Conservation (phyloP, 2,113 vertebrate genomes). For the Lepus americanus region DNA sequence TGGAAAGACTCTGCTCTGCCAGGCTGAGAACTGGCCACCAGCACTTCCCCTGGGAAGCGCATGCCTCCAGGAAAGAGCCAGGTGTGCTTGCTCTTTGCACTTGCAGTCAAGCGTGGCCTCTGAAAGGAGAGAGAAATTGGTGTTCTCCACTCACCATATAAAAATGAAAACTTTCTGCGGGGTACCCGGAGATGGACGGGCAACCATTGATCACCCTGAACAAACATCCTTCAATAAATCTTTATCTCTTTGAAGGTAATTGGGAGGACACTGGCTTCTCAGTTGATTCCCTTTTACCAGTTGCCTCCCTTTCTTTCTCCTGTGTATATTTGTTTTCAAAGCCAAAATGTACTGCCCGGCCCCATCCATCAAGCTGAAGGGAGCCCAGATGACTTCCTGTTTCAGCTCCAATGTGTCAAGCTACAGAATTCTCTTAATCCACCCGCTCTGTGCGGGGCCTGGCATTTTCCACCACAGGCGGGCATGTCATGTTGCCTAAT, state of each 20-base stretch:
- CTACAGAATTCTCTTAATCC: slow-evolving; percentile 55
- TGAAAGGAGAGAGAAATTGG: slow-evolving; percentile 81
- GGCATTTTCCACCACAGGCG: neutral
- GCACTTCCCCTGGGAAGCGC: neutral
- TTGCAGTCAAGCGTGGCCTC: slow-evolving; percentile 64
- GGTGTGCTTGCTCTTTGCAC: neutral
- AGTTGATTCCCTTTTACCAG: slow-evolving; percentile 28
- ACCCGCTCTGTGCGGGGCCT: neutral
- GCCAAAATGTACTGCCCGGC: neutral
- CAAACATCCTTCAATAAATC: slow-evolving; percentile 82
- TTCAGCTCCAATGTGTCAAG: slow-evolving; percentile 42
- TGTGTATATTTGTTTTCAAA: slow-evolving; percentile 65
- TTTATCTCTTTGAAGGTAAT: slow-evolving; percentile 75
- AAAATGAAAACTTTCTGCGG: slow-evolving; percentile 77
- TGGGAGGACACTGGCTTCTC: slow-evolving; percentile 52
- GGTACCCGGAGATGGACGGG: slow-evolving; percentile 59
- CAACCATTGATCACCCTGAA: slow-evolving; percentile 80
- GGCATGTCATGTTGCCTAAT: neutral
- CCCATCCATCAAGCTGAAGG: slow-evolving; percentile 53
- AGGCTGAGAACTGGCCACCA: neutral
- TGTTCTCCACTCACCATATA: slow-evolving; percentile 58
- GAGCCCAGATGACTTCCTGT: slow-evolving; percentile 35
- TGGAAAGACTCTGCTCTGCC: neutral
- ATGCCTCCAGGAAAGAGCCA: neutral
- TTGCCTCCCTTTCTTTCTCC: neutral